phyloP scores from a whole-genome alignment of 1,140 invertebrate species.

The Zaprionus vittiger region DNA sequence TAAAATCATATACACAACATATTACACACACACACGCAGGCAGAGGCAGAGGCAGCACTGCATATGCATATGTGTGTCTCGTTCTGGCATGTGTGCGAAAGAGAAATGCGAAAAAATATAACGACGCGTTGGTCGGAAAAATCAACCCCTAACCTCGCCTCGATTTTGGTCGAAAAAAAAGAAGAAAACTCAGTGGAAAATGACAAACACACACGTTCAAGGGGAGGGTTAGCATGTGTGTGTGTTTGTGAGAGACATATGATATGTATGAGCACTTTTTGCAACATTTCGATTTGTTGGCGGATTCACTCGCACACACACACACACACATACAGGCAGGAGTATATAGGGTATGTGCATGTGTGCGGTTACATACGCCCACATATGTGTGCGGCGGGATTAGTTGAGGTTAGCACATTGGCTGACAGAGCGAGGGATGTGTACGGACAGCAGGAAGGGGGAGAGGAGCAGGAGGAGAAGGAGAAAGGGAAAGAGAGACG shows the following conservation, averaged over 20 bases:
- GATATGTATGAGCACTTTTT: conserved; percentile 76
- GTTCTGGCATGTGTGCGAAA: conserved; percentile 69
- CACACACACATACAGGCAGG: conserved; percentile 20
- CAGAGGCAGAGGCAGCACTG: conserved; percentile 19
- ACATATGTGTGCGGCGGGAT: conserved; percentile 70
- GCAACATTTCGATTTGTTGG: conserved; percentile 81
- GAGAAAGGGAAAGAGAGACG: not conserved
- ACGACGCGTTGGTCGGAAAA: conserved; percentile 73
- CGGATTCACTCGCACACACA: conserved; percentile 56
- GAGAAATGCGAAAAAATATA: conserved; percentile 68
- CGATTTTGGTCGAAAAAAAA: conserved; percentile 52
- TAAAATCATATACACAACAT: conserved; percentile 83
- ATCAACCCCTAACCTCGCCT: conserved; percentile 65
- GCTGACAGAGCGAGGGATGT: conserved; percentile 25
- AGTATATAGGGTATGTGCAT: conserved; percentile 36
- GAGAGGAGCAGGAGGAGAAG: not conserved
- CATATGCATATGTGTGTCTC: conserved; percentile 58
- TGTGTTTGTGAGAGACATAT: conserved; percentile 47
- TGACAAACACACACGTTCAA: conserved; percentile 45
- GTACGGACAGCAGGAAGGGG: not conserved
- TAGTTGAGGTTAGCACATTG: conserved; percentile 68
- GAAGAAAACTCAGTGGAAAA: conserved; percentile 50
- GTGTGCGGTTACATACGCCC: conserved; percentile 45
- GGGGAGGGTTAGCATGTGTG: conserved; percentile 58
- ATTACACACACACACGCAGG: conserved; percentile 48